Conservation (phyloP, 2,113 vertebrate species). For the Gorilla gorilla region DNA sequence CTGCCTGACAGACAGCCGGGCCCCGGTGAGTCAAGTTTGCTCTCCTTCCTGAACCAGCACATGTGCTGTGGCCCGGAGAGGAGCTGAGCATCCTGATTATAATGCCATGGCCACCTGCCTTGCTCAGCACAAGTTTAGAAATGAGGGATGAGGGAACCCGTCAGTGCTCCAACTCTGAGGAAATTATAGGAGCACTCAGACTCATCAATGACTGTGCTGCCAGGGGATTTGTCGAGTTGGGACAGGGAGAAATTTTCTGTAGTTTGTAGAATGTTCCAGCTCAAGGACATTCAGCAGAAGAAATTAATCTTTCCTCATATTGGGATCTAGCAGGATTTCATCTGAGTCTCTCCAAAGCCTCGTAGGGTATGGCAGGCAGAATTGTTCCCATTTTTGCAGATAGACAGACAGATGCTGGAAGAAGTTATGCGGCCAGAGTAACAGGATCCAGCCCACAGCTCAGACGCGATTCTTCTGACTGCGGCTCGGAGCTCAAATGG, state of each 20-base stretch:
- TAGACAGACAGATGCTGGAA: fast-evolving
- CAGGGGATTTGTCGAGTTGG: background rate
- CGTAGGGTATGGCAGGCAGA: background rate
- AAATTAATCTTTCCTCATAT: background rate
- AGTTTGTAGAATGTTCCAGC: background rate
- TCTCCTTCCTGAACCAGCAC: background rate
- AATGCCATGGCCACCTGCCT: background rate
- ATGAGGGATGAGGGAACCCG: fast-evolving
- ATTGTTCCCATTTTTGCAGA: background rate
- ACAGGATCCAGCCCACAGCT: too few relatives aligned
- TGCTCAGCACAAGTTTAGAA: background rate
- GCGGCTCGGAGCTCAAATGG: background rate
- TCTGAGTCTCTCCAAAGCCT: background rate
- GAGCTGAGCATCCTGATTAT: fast-evolving
- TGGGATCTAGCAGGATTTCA: background rate
- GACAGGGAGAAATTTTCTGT: background rate
- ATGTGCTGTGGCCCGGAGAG: fast-evolving
- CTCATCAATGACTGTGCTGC: background rate
- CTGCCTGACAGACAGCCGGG: background rate
- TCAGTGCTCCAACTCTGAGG: fast-evolving
- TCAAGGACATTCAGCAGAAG: background rate
- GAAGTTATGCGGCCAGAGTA: background rate
- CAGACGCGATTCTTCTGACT: background rate
- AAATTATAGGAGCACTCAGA: fast-evolving
- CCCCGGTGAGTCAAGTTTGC: background rate